These are phyloP conservation scores for Heliconius aoede DNA, from an alignment of 2,888 invertebrate genomes.

Conservation along the genomic window DNA sequence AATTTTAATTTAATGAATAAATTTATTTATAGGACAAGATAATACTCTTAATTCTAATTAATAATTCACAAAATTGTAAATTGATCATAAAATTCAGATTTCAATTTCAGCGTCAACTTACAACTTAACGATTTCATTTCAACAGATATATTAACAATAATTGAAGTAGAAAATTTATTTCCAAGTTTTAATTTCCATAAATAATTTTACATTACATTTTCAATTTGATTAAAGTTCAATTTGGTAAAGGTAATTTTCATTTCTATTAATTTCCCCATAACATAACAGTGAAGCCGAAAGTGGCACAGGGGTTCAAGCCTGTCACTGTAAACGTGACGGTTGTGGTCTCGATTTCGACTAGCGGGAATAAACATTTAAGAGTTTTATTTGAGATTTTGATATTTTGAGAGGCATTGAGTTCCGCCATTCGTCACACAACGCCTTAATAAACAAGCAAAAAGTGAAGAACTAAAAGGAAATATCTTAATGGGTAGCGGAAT, in stretches of 20 bases:
- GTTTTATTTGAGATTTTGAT: too few relatives aligned
- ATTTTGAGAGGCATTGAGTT: too few relatives aligned
- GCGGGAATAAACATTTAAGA: too few relatives aligned
- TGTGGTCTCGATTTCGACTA: too few relatives aligned
- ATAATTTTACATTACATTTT: slow-evolving; percentile 14
- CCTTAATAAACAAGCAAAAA: too few relatives aligned
- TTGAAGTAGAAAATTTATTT: slow-evolving; percentile 15
- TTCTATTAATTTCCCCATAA: background rate
- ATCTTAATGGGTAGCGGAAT: too few relatives aligned
- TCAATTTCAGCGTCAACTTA: slow-evolving; percentile 2
- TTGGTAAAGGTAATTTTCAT: background rate
- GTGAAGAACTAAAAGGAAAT: too few relatives aligned
- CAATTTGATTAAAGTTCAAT: slow-evolving; percentile 3
- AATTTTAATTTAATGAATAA: too few relatives aligned
- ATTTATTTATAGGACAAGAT: background rate
- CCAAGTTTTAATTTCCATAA: slow-evolving; percentile 16
- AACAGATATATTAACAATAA: slow-evolving; percentile 4
- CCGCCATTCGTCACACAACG: too few relatives aligned
- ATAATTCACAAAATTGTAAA: background rate
- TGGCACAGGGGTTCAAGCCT: too few relatives aligned
- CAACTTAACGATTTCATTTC: slow-evolving; percentile 2
- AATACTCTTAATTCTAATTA: background rate
- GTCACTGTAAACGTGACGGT: too few relatives aligned
- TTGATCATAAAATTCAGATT: background rate
- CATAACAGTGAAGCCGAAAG: background rate